A percentile compares a stretch with the other conserved stretches of the same genome.
phyloP scores from a whole-genome alignment of 2,797 vertebrate species.

The Stomatorhinus walkeri region DNA sequence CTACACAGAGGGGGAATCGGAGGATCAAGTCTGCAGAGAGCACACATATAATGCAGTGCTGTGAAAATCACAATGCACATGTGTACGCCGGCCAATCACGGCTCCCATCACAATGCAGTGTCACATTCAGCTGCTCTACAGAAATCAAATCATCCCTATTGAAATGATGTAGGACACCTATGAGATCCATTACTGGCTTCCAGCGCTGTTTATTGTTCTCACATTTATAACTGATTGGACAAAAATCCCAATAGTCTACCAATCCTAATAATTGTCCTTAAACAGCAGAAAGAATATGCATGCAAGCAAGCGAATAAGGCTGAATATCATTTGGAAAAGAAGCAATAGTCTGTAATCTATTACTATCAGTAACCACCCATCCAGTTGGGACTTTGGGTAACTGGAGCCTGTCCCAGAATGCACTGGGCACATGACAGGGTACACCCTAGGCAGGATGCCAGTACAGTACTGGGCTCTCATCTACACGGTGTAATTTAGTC shows the following conservation, averaged over 20 bases:
- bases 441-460: background rate
- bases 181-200: background rate
- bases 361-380: background rate
- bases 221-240: background rate
- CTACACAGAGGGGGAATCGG: background rate
- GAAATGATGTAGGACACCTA: background rate
- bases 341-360: background rate
- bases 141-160: conserved; percentile 7
- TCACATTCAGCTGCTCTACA: conserved; percentile 32
- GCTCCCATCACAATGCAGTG: conserved; percentile 28
- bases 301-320: background rate
- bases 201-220: background rate
- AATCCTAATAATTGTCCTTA: background rate
- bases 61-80: background rate
- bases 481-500: background rate
- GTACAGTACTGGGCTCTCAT: background rate
- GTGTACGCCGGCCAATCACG: conserved; percentile 40
- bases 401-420: background rate
- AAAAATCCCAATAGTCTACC: background rate
- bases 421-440: background rate
- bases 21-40: background rate
- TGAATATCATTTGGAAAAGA: background rate
- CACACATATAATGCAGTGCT: background rate
- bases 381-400: background rate
- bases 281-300: background rate